Conservation (phyloP, 1,140 invertebrate species). For the Drosophila saltans region DNA sequence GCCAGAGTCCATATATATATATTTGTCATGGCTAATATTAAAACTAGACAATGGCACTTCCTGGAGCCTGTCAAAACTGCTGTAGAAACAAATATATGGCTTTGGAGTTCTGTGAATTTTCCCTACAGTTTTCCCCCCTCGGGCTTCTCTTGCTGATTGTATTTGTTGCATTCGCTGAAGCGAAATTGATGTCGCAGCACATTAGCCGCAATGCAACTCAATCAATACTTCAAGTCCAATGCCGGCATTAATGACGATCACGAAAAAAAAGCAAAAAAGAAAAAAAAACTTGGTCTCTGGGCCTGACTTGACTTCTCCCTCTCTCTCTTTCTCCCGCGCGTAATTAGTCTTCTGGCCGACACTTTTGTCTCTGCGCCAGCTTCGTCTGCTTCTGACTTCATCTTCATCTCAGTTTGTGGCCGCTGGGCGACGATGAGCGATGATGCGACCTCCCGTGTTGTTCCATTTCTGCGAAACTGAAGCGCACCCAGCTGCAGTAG, state of each 20-base stretch:
- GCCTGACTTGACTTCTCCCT: constrained; percentile 2
- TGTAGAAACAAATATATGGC: constrained; percentile 33
- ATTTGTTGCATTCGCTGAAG: constrained; percentile 1
- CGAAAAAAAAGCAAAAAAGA: constrained; percentile 32
- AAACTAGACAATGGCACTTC: constrained; percentile 13
- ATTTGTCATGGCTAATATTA: neutral
- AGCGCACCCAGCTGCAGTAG: constrained; percentile 74
- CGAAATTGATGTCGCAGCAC: constrained; percentile 79
- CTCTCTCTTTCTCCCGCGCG: constrained; percentile 43
- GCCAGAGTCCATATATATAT: neutral
- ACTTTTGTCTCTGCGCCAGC: constrained; percentile 49
- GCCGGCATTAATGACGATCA: constrained; percentile 70
- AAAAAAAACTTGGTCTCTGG: constrained; percentile 4
- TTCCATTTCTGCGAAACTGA: constrained; percentile 78
- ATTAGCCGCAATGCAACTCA: constrained; percentile 79
- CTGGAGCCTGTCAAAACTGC: constrained; percentile 38
- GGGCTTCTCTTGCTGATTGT: neutral
- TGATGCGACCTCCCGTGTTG: constrained; percentile 78
- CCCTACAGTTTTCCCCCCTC: neutral
- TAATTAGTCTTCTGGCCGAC: constrained; percentile 79
- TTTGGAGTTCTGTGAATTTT: constrained; percentile 65
- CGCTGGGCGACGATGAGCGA: constrained; percentile 65
- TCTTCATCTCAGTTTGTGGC: constrained; percentile 9
- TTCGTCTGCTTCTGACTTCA: constrained; percentile 29
- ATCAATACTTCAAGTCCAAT: constrained; percentile 68